These are phyloP conservation scores for Torymus tubicola DNA, from an alignment of 2,888 invertebrate species.

Conservation along the genomic window DNA sequence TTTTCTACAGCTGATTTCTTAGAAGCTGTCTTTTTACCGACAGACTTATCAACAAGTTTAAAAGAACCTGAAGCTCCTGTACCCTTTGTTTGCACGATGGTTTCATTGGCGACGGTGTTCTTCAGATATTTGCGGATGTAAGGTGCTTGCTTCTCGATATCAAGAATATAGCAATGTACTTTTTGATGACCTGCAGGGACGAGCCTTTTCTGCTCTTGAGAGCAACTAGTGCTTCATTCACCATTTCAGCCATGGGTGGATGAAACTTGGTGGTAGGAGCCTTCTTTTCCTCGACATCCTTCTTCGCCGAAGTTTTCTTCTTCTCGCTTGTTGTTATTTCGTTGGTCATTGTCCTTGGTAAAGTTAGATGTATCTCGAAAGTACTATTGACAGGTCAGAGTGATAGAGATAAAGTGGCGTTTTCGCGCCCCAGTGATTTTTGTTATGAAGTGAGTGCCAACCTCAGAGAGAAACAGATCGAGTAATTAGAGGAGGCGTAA, in stretches of 20 bases:
- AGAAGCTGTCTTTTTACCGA: conserved; percentile 41
- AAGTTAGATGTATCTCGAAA: neutral
- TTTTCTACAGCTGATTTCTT: conserved; percentile 49
- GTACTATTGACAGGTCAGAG: too few species aligned
- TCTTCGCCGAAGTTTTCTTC: conserved; percentile 39
- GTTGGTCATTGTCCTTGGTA: neutral
- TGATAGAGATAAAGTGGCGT: too few species aligned
- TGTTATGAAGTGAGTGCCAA: too few species aligned
- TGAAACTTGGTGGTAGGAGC: conserved; percentile 69
- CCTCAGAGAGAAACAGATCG: too few species aligned
- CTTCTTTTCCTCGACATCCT: conserved; percentile 30
- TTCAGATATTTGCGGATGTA: conserved; percentile 81
- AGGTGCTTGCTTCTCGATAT: conserved; percentile 79
- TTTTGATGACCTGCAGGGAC: conserved; percentile 81
- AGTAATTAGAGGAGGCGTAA: too few species aligned
- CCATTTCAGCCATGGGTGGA: conserved; percentile 79
- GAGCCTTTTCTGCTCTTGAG: conserved; percentile 80
- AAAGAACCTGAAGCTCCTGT: conserved; percentile 78
- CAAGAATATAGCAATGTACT: conserved; percentile 82
- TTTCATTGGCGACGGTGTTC: conserved; percentile 78
- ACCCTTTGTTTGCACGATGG: conserved; percentile 79
- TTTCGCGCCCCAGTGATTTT: too few species aligned
- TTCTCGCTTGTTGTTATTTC: neutral
- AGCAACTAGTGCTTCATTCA: conserved; percentile 76
- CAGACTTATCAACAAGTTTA: conserved; percentile 69